Evolutionary conservation across 2,797 vertebrate genomes (phyloP).

Genomic region (Pyrocephalus nanus): DNA sequence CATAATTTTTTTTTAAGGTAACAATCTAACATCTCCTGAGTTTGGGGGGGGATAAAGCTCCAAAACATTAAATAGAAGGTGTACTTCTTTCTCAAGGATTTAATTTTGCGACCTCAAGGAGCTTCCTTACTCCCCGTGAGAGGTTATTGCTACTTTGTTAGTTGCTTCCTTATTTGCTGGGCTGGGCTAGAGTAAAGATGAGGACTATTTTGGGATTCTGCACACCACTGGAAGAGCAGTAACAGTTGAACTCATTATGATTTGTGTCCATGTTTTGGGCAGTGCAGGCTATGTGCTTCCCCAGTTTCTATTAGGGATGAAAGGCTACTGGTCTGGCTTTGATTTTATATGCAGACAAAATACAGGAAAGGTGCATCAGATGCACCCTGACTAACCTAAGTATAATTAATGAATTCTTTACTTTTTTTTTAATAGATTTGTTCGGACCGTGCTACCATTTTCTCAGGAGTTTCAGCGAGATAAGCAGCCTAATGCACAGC

Average conservation of each 20-base stretch:
- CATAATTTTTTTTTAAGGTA: background rate
- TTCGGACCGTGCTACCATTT: slow-evolving; percentile 94
- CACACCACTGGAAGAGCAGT: background rate
- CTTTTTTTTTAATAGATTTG: slow-evolving; percentile 83
- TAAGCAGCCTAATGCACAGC: slow-evolving; percentile 96
- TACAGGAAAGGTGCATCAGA: background rate
- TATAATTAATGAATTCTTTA: background rate
- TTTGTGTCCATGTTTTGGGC: background rate
- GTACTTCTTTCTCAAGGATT: background rate
- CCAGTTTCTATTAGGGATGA: background rate
- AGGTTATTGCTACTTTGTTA: background rate
- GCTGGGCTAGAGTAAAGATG: background rate
- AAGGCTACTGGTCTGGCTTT: background rate
- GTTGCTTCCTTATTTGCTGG: background rate
- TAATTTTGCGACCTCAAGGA: background rate
- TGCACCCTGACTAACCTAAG: background rate
- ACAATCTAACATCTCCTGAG: background rate
- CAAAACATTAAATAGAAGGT: background rate
- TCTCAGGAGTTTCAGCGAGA: slow-evolving; percentile 99
- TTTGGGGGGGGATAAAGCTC: background rate
- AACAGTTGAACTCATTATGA: background rate
- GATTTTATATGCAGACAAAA: background rate
- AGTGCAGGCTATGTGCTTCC: background rate
- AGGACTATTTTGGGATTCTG: background rate
- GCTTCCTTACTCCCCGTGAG: background rate